phyloP scores from a whole-genome alignment of 1,140 invertebrate species.

The Drosophila aff. region DNA sequence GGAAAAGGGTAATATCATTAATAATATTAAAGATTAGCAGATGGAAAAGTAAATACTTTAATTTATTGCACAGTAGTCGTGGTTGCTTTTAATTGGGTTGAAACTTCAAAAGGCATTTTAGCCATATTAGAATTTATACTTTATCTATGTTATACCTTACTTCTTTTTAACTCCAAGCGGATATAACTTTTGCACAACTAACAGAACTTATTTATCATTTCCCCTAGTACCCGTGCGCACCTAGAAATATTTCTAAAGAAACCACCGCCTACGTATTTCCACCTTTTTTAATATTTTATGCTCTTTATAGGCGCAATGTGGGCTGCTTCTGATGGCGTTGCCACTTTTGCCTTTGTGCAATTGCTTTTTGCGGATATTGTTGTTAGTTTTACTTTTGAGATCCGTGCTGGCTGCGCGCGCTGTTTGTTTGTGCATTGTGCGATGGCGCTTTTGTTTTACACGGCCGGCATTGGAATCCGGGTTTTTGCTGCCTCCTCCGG shows the following conservation, averaged over 20 bases:
- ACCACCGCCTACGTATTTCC: constrained; percentile 15
- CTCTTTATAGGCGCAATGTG: constrained; percentile 24
- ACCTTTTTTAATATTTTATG: constrained; percentile 59
- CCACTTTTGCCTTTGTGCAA: constrained; percentile 73
- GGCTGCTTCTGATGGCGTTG: constrained; percentile 44
- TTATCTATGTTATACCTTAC: not conserved
- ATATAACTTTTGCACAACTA: constrained; percentile 8
- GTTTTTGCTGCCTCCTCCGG: constrained; percentile 34
- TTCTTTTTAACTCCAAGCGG: not conserved
- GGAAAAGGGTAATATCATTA: too few species aligned
- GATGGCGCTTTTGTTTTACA: constrained; percentile 74
- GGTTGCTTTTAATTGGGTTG: too few species aligned
- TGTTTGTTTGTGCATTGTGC: constrained; percentile 66
- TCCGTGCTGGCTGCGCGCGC: constrained; percentile 40
- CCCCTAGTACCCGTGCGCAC: not conserved
- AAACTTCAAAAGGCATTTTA: not conserved
- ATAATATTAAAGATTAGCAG: too few species aligned
- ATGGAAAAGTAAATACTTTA: not conserved
- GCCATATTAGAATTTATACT: not conserved
- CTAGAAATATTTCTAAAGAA: constrained; percentile 34
- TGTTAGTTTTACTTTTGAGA: constrained; percentile 80
- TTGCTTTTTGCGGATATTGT: constrained; percentile 82
- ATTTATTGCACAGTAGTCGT: not conserved
- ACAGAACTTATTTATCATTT: constrained; percentile 23
- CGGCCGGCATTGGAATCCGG: constrained; percentile 65